These are phyloP conservation scores for Brachymystax lenok DNA, from an alignment of 2,797 vertebrate genomes.

Conservation along the genomic window DNA sequence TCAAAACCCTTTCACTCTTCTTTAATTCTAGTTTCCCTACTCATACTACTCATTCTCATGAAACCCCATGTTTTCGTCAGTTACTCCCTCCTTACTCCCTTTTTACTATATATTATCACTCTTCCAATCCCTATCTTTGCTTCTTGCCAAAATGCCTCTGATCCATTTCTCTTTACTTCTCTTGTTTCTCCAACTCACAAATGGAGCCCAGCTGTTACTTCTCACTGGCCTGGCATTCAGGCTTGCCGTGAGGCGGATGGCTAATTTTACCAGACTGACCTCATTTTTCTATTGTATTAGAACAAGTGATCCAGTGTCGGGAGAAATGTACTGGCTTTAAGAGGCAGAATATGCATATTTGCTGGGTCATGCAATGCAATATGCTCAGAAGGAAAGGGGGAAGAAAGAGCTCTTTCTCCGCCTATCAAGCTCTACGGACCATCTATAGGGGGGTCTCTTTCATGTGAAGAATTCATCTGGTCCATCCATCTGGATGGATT, in stretches of 20 bases:
- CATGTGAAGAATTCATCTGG: conserved; percentile 78
- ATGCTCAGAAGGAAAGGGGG: conserved; percentile 58
- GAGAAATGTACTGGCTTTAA: conserved; percentile 55
- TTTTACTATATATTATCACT: not conserved
- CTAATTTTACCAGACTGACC: conserved; percentile 60
- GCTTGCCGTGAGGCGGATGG: conserved; percentile 47
- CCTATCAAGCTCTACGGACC: conserved; percentile 68
- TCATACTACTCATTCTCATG: not conserved
- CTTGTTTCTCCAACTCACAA: conserved; percentile 29
- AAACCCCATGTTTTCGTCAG: not conserved
- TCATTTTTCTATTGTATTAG: conserved; percentile 58
- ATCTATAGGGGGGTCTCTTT: conserved; percentile 64
- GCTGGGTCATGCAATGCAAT: conserved; percentile 75
- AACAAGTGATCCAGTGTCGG: conserved; percentile 71
- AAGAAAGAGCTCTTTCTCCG: conserved; percentile 78
- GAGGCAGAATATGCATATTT: conserved; percentile 63
- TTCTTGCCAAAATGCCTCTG: not conserved
- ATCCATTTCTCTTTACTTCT: conserved; percentile 36
- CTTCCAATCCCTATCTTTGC: not conserved
- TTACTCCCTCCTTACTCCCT: not conserved
- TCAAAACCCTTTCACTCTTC: not conserved
- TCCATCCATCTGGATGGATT: conserved; percentile 79
- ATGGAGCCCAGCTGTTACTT: conserved; percentile 34
- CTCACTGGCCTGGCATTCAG: conserved; percentile 44
- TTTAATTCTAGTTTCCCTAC: not conserved